Evolutionary conservation across 2,113 vertebrate species (phyloP), one percentile per base, ranked within the genome.

Genomic region (Acrocephalus kingi): DNA sequence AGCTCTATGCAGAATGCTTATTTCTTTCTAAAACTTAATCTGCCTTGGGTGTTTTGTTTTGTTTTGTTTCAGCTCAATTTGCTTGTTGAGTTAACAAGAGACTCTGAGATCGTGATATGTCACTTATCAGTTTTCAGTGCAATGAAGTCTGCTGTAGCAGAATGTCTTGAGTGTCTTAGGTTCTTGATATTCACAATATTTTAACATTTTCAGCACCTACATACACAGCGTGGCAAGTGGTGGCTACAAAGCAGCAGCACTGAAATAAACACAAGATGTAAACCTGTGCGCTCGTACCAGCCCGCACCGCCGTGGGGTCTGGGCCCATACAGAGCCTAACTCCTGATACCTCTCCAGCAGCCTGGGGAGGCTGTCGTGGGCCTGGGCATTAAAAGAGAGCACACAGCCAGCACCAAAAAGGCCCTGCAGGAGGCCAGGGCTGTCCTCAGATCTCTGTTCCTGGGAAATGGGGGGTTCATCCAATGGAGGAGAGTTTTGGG

Each of bases 31-130:
- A 84, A 93, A 82, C 66, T 75, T 81, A 78, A 39, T 89, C 64
- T 91, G 77, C 64, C 54, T 59, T 84, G 66, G 25, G 16, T 68
- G n/a, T 61, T 91, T 85, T 88, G 59, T 66, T 94, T 94, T 93
- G 77, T 71, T 96, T 94, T 87, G 41, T 76, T 89, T 79, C 67
- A 83, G 81, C 77, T 82, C 91, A 52, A 35, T 95, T 96, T 87
- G 46, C 87, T 84, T 78, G 46, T 93, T 84, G 89, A 86, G 84
- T 84, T 95, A 91, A 61, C 84, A 74, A 85, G 54, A 91, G 66
- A 23, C 89, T 87, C 59, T 8, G 89, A 84, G 77, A 79, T 87
- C 62, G 25, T 68, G 93, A 61, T 89, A 82, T 89, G 93, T 89
- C 94, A 92, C 78, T 75, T 62, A 45, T n/a, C 74, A 83, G 84